Conservation (phyloP, 2,888 invertebrate species). For the Eristalis arbustorum region DNA sequence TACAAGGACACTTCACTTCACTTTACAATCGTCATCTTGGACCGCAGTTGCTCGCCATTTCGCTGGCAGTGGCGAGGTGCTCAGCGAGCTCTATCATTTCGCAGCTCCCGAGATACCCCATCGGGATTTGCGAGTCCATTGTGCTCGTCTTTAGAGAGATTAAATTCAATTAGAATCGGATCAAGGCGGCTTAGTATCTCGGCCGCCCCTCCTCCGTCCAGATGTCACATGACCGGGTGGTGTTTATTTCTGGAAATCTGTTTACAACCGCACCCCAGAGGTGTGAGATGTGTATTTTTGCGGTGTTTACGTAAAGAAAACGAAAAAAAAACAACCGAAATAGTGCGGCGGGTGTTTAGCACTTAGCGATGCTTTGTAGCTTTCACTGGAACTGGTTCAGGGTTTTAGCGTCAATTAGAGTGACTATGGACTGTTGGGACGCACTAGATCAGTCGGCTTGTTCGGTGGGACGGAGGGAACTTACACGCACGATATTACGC, state of each 20-base stretch:
- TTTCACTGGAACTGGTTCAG: neutral
- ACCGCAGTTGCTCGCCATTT: neutral
- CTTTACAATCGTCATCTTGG: neutral
- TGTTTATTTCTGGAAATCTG: neutral
- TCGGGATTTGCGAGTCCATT: neutral
- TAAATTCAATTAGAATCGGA: slow-evolving; percentile 24
- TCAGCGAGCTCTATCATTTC: neutral
- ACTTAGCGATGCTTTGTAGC: neutral
- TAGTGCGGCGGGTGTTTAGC: neutral
- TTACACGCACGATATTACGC: neutral
- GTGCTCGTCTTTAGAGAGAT: neutral
- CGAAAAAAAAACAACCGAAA: neutral
- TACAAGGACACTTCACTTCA: neutral
- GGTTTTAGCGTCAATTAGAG: neutral
- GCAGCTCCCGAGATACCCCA: neutral
- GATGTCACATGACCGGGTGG: neutral
- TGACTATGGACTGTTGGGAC: neutral
- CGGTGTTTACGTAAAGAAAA: neutral
- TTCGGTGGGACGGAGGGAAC: neutral
- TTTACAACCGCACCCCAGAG: neutral
- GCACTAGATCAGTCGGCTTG: neutral
- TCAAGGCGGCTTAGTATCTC: neutral
- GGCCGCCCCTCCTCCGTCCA: neutral
- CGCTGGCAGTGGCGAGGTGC: neutral
- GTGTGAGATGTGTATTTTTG: neutral